A percentile compares a stretch with the other conserved stretches of the same genome.
Evolutionary conservation across 2,888 invertebrate genomes (phyloP).

Genomic region (Lepidonotus clava): DNA sequence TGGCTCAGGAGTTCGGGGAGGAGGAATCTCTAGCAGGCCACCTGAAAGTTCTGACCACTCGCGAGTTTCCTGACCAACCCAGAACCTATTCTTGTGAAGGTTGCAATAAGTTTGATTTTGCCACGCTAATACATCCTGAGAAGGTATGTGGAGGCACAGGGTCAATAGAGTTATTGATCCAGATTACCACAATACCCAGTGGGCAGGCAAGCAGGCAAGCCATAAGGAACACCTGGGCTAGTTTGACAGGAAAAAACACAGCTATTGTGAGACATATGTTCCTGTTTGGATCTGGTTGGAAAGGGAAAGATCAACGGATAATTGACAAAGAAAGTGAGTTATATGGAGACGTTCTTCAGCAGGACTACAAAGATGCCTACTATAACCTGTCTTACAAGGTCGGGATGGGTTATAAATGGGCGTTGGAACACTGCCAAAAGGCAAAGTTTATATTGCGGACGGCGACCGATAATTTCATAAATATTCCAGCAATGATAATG

Average conservation of each 20-base stretch:
- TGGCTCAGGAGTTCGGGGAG: too few species aligned
- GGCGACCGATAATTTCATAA: neutral
- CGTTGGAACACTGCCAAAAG: neutral
- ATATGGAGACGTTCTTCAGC: neutral
- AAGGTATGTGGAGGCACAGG: too few species aligned
- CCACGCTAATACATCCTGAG: too few species aligned
- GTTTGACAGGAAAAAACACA: neutral
- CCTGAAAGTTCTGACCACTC: too few species aligned
- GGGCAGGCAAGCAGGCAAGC: neutral
- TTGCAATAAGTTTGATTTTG: too few species aligned
- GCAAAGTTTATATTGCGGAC: neutral
- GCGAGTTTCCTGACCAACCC: too few species aligned
- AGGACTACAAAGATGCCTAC: neutral
- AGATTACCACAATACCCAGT: neutral
- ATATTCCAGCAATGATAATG: neutral
- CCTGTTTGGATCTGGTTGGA: neutral
- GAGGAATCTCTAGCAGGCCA: too few species aligned
- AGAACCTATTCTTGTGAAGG: too few species aligned
- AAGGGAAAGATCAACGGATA: neutral
- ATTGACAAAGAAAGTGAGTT: neutral
- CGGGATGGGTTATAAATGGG: neutral
- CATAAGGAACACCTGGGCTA: neutral
- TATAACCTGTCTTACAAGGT: conserved; percentile 6
- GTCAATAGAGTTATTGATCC: neutral
- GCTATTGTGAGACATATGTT: neutral